These are phyloP conservation scores for Vanessa cardui DNA, from an alignment of 2,888 invertebrate genomes.

Conservation along the genomic window DNA sequence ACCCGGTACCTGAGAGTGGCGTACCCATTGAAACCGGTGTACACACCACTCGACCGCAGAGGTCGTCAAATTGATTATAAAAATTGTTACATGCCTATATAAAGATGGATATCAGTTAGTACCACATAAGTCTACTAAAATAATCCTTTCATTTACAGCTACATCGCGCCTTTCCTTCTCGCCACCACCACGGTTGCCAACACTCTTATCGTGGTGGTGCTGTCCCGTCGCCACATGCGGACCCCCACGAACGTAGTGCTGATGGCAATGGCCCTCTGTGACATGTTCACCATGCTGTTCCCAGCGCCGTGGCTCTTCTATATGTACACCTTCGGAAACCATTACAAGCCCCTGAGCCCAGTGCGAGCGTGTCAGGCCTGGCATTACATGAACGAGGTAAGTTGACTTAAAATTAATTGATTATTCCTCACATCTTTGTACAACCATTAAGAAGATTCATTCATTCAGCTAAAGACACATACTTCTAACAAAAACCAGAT, in stretches of 20 bases:
- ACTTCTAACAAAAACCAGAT: too few relatives aligned
- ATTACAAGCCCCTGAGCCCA: slow-evolving; percentile 90
- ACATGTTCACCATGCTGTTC: slow-evolving; percentile 95
- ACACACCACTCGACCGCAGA: too few relatives aligned
- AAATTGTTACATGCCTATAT: too few relatives aligned
- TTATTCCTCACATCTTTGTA: too few relatives aligned
- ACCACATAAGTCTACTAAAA: too few relatives aligned
- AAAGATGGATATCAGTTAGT: too few relatives aligned
- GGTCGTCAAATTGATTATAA: too few relatives aligned
- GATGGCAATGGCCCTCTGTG: slow-evolving; percentile 97
- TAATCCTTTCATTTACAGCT: slow-evolving; percentile 50
- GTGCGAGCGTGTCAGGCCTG: slow-evolving; percentile 90
- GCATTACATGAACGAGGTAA: slow-evolving; percentile 91
- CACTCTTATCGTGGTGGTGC: slow-evolving; percentile 93
- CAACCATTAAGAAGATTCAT: too few relatives aligned
- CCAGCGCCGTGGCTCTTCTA: slow-evolving; percentile 96
- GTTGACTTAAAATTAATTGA: neutral
- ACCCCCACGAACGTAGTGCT: slow-evolving; percentile 96
- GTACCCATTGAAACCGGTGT: too few relatives aligned
- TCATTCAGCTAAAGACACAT: too few relatives aligned
- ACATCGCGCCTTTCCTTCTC: slow-evolving; percentile 92
- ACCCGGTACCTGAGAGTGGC: too few relatives aligned
- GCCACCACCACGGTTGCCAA: slow-evolving; percentile 95
- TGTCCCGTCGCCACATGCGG: slow-evolving; percentile 94
- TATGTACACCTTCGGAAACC: slow-evolving; percentile 95